These are phyloP conservation scores for Anorthoa munda DNA, from an alignment of 2,888 invertebrate genomes.

Conservation along the genomic window DNA sequence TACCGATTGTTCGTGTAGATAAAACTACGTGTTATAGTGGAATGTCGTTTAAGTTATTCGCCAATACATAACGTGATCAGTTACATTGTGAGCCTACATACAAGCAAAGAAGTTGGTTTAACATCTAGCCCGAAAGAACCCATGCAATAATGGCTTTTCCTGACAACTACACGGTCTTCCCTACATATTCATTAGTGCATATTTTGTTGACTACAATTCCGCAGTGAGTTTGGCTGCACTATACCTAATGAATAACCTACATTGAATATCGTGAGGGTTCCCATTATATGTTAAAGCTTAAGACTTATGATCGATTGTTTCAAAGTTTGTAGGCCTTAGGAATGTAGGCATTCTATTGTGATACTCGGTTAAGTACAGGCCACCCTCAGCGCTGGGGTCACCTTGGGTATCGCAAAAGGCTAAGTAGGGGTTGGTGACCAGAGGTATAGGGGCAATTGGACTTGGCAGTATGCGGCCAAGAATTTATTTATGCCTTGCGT, in stretches of 20 bases:
- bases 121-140: no score
- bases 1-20: no score
- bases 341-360: constrained; percentile 48
- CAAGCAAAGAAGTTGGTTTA: no score
- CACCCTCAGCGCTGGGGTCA: constrained; percentile 21
- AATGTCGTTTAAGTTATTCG: no score
- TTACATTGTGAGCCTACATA: no score
- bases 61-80: no score
- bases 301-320: constrained; percentile 42
- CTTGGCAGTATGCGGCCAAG: constrained; percentile 10
- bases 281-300: constrained; percentile 50
- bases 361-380: constrained; percentile 7
- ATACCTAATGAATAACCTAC: neutral
- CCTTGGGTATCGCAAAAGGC: constrained; percentile 21
- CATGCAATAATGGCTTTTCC: no score
- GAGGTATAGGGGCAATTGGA: neutral
- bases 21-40: no score
- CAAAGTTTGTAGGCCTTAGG: constrained; percentile 10
- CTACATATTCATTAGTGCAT: no score
- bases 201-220: constrained; percentile 5
- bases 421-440: constrained; percentile 37
- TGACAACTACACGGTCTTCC: no score
- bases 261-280: constrained; percentile 31
- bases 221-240: neutral
- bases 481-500: constrained; percentile 11